Evolutionary conservation across 2,888 invertebrate genomes (phyloP).

Genomic region (Morpho deidamia): DNA sequence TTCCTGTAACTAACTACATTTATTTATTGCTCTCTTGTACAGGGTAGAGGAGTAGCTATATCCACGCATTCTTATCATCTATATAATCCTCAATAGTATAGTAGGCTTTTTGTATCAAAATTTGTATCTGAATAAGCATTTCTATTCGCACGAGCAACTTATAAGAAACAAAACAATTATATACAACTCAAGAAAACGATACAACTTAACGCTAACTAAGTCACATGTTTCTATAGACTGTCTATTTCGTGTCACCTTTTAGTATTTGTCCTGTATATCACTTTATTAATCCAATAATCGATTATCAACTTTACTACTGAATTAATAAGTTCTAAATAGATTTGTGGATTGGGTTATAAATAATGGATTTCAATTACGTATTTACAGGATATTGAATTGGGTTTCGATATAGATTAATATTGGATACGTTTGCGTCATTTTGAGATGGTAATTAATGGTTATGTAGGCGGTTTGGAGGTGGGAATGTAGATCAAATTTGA

Average conservation of each 20-base stretch:
- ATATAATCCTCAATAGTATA: too few species aligned
- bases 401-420: conserved; percentile 28
- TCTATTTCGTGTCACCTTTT: conserved; percentile 12
- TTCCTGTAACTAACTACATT: neutral
- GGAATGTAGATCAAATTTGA: neutral
- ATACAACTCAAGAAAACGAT: conserved; percentile 2
- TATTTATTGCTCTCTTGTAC: too few species aligned
- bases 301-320: neutral
- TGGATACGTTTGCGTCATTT: conserved; percentile 25
- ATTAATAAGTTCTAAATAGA: conserved; percentile 1
- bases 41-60: too few species aligned
- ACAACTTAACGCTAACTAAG: conserved; percentile 1
- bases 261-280: conserved; percentile 8
- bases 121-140: neutral
- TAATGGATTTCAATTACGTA: conserved; percentile 25
- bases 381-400: conserved; percentile 26
- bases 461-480: conserved; percentile 25
- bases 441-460: conserved; percentile 27
- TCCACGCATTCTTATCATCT: too few species aligned
- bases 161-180: conserved; percentile 1
- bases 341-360: conserved; percentile 15
- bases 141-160: neutral
- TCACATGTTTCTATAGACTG: conserved; percentile 9
- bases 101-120: too few species aligned
- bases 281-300: neutral